These are phyloP conservation scores for Drosophila aldrichi DNA, from an alignment of 2,888 invertebrate species.

Conservation along the genomic window DNA sequence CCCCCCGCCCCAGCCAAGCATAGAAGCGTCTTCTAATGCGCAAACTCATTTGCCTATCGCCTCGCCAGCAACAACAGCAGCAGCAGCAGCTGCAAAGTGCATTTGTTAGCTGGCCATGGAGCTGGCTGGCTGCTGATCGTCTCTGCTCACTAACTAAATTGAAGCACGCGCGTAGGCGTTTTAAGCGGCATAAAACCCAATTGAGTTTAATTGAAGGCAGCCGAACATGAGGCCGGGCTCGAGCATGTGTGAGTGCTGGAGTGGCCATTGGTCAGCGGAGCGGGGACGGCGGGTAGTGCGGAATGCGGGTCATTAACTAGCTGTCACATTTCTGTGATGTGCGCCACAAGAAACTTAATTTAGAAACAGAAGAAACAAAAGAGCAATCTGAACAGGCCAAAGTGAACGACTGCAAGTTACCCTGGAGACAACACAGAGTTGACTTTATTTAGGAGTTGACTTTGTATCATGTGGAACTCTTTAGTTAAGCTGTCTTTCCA, in stretches of 20 bases:
- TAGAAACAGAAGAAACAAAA: slow-evolving; percentile 34
- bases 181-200: slow-evolving; percentile 67
- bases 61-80: slow-evolving; percentile 16
- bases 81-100: slow-evolving; percentile 63
- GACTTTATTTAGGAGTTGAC: background rate
- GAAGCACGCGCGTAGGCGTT: slow-evolving; percentile 79
- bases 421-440: background rate
- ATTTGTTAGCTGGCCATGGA: slow-evolving; percentile 54
- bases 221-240: slow-evolving; percentile 32
- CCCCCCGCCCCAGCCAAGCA: background rate
- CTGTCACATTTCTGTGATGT: slow-evolving; percentile 74
- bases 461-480: background rate
- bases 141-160: slow-evolving; percentile 63
- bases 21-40: slow-evolving; percentile 58
- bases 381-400: background rate
- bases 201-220: slow-evolving; percentile 77
- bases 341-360: slow-evolving; percentile 61
- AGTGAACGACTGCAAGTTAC: slow-evolving; percentile 6
- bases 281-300: background rate
- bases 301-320: slow-evolving; percentile 61
- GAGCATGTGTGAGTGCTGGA: slow-evolving; percentile 12
- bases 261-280: slow-evolving; percentile 1
- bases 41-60: slow-evolving; percentile 77
- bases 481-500: background rate
- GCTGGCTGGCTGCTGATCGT: slow-evolving; percentile 41